A percentile compares a stretch with the other conserved stretches of the same genome.
These are phyloP conservation scores for Lissocephala sabroskyi DNA, from an alignment of 2,888 invertebrate genomes.

Conservation along the genomic window DNA sequence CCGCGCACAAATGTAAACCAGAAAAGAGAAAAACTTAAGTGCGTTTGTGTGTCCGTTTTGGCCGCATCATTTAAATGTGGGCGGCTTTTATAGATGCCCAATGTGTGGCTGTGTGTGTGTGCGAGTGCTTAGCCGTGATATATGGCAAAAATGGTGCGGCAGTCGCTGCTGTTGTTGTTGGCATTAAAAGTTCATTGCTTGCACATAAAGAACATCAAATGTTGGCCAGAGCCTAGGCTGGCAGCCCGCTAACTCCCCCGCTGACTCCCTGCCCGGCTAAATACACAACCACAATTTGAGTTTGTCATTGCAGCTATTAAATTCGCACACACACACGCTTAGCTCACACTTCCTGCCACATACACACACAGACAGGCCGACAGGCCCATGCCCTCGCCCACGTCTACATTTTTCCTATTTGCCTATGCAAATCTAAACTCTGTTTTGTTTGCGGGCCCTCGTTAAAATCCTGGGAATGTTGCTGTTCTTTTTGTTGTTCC, in stretches of 20 bases:
- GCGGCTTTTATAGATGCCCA: too few species aligned
- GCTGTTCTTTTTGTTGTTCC: too few species aligned
- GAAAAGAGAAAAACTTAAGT: conserved; percentile 16
- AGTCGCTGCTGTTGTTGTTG: conserved; percentile 21
- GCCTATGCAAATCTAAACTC: conserved; percentile 53
- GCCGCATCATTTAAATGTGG: conserved; percentile 20
- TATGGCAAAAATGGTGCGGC: conserved; percentile 24
- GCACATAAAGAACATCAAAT: conserved; percentile 61
- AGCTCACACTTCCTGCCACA: too few species aligned
- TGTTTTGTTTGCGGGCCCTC: conserved; percentile 34
- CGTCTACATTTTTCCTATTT: conserved; percentile 24
- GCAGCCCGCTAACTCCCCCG: too few species aligned
- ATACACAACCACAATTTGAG: conserved; percentile 61
- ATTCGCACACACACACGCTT: conserved; percentile 20
- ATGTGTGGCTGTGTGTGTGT: conserved; percentile 4
- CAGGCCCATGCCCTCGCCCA: background rate
- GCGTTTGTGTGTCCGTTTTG: conserved; percentile 22
- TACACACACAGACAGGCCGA: too few species aligned
- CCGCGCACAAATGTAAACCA: conserved; percentile 9
- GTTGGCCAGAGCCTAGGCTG: conserved; percentile 17
- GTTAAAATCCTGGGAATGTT: conserved; percentile 48
- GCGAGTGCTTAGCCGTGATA: conserved; percentile 56
- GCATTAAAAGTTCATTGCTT: conserved; percentile 62
- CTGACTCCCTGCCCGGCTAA: conserved; percentile 38
- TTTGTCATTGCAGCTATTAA: conserved; percentile 59